phyloP scores from a whole-genome alignment of 1,140 invertebrate genomes.

The Brachionus asplanchnoidis region DNA sequence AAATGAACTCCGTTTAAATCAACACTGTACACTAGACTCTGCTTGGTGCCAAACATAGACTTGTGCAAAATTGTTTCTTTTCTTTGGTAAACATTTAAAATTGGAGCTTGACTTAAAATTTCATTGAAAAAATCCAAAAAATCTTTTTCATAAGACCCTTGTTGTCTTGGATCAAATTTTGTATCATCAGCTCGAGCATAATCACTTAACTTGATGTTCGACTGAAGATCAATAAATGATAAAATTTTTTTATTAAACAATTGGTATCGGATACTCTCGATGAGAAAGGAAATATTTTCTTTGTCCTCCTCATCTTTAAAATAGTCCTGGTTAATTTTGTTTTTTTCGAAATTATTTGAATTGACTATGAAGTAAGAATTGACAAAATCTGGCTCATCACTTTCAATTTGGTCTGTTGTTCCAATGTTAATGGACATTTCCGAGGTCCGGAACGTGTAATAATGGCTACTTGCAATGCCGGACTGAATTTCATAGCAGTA shows the following conservation, averaged over 20 bases:
- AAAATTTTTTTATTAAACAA: background rate
- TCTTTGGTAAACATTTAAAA: background rate
- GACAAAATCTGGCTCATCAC: background rate
- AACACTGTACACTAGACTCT: background rate
- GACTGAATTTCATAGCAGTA: slow-evolving; percentile 26
- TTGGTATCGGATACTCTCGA: background rate
- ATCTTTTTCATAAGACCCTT: background rate
- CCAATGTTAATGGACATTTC: background rate
- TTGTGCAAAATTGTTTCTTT: background rate
- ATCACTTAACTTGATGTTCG: background rate
- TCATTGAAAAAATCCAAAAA: slow-evolving; percentile 14
- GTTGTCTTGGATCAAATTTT: background rate
- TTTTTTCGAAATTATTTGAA: slow-evolving; percentile 1
- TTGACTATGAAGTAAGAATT: slow-evolving; percentile 10
- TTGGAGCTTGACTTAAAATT: background rate
- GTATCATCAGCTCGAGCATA: background rate
- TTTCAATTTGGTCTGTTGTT: background rate
- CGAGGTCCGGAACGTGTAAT: background rate
- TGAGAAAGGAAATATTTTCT: background rate
- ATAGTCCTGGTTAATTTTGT: background rate
- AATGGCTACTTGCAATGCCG: background rate
- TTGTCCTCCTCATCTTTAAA: background rate
- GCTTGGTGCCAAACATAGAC: background rate
- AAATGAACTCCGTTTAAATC: slow-evolving; percentile 19
- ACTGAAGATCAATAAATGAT: background rate